A percentile compares a stretch with the other conserved stretches of the same genome.
phyloP scores from a whole-genome alignment of 2,113 vertebrate species.

The Entosphenus tridentatus region DNA sequence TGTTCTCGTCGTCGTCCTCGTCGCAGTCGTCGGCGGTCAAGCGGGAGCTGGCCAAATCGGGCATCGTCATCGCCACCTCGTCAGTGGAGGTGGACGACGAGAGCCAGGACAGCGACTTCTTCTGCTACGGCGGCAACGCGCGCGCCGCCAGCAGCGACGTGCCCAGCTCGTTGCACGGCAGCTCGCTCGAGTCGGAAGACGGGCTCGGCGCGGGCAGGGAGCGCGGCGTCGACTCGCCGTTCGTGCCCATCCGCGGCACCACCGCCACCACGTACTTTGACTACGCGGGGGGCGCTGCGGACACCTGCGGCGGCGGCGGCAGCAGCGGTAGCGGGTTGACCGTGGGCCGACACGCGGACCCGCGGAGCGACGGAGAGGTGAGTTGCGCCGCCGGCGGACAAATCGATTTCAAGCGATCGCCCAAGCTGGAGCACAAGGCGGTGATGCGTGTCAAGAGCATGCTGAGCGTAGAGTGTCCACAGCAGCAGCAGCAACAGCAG shows the following conservation, averaged over 20 bases:
- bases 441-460: constrained; percentile 33
- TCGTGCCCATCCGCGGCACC: constrained; percentile 16
- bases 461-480: constrained; percentile 29
- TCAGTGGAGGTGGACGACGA: constrained; percentile 20
- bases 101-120: constrained; percentile 14
- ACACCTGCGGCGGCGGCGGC: constrained; percentile 13
- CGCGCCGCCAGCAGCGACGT: constrained; percentile 18
- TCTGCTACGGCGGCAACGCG: constrained; percentile 13
- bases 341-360: too few relatives aligned
- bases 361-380: too few relatives aligned
- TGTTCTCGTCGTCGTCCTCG: too few relatives aligned
- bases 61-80: constrained; percentile 14
- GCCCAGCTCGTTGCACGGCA: constrained; percentile 18
- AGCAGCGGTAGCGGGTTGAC: too few relatives aligned
- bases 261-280: constrained; percentile 14
- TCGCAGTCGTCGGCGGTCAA: too few relatives aligned
- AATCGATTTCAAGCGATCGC: constrained; percentile 34
- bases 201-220: constrained; percentile 6
- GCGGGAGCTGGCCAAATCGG: constrained; percentile 12
- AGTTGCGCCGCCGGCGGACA: constrained; percentile 13
- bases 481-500: constrained; percentile 23
- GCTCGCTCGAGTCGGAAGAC: constrained; percentile 21
- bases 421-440: constrained; percentile 49
- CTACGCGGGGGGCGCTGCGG: constrained; percentile 15
- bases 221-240: constrained; percentile 19